Base-by-base conservation (phyloP, 2,113 vertebrate species). In the Hystrix cristata region DNA sequence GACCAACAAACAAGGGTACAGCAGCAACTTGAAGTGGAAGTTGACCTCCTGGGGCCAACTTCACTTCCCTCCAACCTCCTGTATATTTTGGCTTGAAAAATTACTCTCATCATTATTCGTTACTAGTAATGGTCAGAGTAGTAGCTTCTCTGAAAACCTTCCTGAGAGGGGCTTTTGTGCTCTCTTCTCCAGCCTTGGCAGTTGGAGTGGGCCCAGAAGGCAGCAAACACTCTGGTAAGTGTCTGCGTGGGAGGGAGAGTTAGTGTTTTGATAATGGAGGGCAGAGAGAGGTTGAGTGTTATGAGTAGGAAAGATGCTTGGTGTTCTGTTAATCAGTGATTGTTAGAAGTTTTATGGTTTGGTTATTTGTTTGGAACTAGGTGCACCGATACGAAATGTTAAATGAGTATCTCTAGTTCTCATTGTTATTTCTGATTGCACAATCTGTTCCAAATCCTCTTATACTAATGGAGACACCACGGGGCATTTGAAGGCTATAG, bases 381-480 rank as follows among this genome's bases (percentile, higher is more conserved):
- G 65, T 85, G 71, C 15, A 84, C 80, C 57, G 84, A 69, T 57
- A n/a, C 29, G 96, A 94, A 96, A 85, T 65, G 91, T 34, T 95
- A 93, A 88, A 60, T 69, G 57, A 90, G 25, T 86, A 90, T 90
- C 90, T 89, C 53, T 29, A 81, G 64, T 76, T 48, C 53, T 72
- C 69, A 67, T 1, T 81, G 59, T 94, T 88, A 82, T 29, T 78
- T 81, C 55, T 94, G 51, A 88, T 55, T 62, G 64, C 10, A 91
- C 4, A 43, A 48, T 90, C 55, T 86, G 71, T 34, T 76, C 85
- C 16, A 34, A 88, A 94, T 83, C 81, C 29, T 74, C 82, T 89
- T 91, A 81, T 94, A 82, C 81, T 96, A 95, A 92, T 74, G 48
- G 80, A 27, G 94, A 88, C 27, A 84, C 19, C 31, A 81, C 57